Conservation (phyloP, 2,888 invertebrate genomes). For the Helicoverpa assulta region DNA sequence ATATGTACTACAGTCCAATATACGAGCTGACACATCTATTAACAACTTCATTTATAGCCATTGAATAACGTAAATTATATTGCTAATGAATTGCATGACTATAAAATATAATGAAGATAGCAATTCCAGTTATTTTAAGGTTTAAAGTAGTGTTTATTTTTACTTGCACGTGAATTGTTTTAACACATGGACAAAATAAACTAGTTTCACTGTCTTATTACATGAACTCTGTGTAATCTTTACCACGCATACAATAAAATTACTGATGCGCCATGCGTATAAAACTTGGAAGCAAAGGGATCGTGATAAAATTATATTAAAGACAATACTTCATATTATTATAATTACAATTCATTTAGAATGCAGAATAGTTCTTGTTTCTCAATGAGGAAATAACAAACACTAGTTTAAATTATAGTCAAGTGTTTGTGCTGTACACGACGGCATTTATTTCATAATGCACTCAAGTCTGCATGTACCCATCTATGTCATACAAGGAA, state of each 20-base stretch:
- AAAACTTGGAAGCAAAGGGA: background rate
- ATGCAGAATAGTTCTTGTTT: slow-evolving; percentile 7
- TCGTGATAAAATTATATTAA: background rate
- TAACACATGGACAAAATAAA: background rate
- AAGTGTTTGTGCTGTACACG: background rate
- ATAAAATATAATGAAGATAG: slow-evolving; percentile 6
- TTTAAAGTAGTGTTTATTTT: background rate
- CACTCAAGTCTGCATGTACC: slow-evolving; percentile 24
- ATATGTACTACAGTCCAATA: slow-evolving; percentile 27
- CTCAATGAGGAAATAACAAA: slow-evolving; percentile 38
- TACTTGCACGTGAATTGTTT: background rate
- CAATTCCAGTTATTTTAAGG: slow-evolving; percentile 16
- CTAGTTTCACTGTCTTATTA: background rate
- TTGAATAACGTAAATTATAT: slow-evolving; percentile 31
- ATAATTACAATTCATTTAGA: slow-evolving; percentile 1
- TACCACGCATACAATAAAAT: too few relatives aligned
- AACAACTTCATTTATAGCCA: slow-evolving; percentile 32
- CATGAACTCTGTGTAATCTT: too few relatives aligned
- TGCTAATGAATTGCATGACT: slow-evolving; percentile 4
- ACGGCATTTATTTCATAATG: slow-evolving; percentile 8
- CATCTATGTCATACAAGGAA: slow-evolving; percentile 5
- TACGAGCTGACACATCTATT: slow-evolving; percentile 25
- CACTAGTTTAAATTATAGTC: slow-evolving; percentile 5
- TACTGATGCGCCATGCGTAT: background rate
- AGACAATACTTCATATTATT: background rate